These are phyloP conservation scores for Talpa occidentalis DNA, from an alignment of 2,113 vertebrate species.

Conservation along the genomic window DNA sequence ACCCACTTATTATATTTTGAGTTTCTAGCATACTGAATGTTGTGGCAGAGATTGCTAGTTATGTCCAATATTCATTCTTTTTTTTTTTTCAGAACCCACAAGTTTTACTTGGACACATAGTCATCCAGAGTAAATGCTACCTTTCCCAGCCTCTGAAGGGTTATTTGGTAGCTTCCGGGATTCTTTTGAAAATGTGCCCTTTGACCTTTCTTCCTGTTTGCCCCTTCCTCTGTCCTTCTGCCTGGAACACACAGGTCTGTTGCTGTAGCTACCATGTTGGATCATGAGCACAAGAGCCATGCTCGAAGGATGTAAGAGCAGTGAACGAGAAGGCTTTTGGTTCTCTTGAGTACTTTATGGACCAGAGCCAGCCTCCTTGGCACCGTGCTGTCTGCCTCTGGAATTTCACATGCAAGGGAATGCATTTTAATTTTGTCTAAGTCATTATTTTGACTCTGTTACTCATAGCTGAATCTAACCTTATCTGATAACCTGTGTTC, in stretches of 20 bases:
- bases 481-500: not conserved
- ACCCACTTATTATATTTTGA: not conserved
- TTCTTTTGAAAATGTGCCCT: constrained; percentile 19
- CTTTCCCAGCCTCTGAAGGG: not conserved
- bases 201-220: not conserved
- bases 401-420: not conserved
- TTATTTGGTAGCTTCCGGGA: not conserved
- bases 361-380: not conserved
- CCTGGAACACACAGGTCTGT: not conserved
- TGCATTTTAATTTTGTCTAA: constrained; percentile 41
- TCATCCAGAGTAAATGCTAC: not conserved
- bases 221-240: not conserved
- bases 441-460: constrained; percentile 1
- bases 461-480: not conserved
- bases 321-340: not conserved
- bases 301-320: not conserved
- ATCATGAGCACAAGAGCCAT: not conserved
- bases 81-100: not conserved
- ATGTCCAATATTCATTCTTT: not conserved
- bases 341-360: not conserved
- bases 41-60: not conserved
- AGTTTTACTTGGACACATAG: not conserved
- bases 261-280: not conserved
- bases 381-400: not conserved
- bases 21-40: not conserved